Evolutionary conservation across 2,113 vertebrate species (phyloP).

Genomic region (Atherinomorus stipes): DNA sequence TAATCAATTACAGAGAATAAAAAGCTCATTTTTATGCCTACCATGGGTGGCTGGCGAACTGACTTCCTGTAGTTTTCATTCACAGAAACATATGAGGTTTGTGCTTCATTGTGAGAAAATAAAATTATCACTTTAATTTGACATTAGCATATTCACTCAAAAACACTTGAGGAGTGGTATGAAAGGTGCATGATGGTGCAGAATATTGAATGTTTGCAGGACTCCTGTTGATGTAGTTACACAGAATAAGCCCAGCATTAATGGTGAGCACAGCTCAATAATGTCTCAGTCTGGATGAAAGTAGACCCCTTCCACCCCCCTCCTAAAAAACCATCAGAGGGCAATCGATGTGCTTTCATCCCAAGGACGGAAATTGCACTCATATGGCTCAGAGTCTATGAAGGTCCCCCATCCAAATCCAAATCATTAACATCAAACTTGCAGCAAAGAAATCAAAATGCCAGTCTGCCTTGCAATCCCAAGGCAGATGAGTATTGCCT

Average conservation of each 20-base stretch:
- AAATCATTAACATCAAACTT: constrained; percentile 84
- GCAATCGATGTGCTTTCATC: constrained; percentile 84
- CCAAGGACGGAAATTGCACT: constrained; percentile 83
- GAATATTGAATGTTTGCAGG: constrained; percentile 59
- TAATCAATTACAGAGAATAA: constrained; percentile 78
- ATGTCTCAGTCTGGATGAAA: constrained; percentile 81
- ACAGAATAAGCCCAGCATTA: constrained; percentile 75
- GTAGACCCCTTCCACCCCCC: constrained; percentile 57
- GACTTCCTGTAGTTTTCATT: constrained; percentile 53
- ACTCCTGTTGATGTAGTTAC: constrained; percentile 73
- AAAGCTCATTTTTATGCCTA: constrained; percentile 63
- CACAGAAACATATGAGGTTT: constrained; percentile 42
- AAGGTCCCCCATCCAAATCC: constrained; percentile 77
- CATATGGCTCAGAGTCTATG: constrained; percentile 78
- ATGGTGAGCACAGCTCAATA: constrained; percentile 78
- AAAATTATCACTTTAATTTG: constrained; percentile 45
- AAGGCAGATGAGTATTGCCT: constrained; percentile 66
- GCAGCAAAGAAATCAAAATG: constrained; percentile 82
- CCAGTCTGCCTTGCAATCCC: constrained; percentile 70
- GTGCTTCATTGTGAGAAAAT: constrained; percentile 42
- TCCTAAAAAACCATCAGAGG: constrained; percentile 80
- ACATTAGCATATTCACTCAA: constrained; percentile 55
- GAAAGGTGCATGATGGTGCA: constrained; percentile 30
- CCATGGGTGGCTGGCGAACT: constrained; percentile 40
- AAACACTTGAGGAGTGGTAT: constrained; percentile 29